These are phyloP conservation scores for Trachelus troglodyta DNA, from an alignment of 2,888 invertebrate genomes.

Conservation along the genomic window DNA sequence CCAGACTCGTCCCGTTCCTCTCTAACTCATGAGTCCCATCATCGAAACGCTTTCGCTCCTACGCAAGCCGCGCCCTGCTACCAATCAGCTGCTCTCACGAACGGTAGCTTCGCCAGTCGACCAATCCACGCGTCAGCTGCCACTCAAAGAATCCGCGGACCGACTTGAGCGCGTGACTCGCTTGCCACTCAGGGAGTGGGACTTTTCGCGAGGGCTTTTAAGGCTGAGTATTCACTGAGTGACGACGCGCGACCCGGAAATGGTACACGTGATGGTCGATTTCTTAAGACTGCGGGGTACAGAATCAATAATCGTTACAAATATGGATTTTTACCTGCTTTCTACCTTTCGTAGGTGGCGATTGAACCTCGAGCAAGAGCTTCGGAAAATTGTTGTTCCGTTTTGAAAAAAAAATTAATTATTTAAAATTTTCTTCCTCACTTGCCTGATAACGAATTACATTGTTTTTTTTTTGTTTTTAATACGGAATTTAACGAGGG, in stretches of 20 bases:
- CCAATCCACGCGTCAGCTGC: constrained; percentile 42
- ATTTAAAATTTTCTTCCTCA: not conserved
- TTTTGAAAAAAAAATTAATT: not conserved
- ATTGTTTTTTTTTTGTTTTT: not conserved
- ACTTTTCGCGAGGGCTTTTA: constrained; percentile 59
- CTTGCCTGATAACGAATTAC: not conserved
- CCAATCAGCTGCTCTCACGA: constrained; percentile 50
- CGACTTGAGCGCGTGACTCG: constrained; percentile 28
- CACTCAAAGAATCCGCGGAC: constrained; percentile 27
- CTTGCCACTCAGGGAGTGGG: constrained; percentile 46
- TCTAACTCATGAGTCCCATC: constrained; percentile 25
- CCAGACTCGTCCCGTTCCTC: constrained; percentile 35
- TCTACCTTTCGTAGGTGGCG: not conserved
- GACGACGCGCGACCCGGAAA: constrained; percentile 8
- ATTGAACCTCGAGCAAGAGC: not conserved
- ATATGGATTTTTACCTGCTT: not conserved
- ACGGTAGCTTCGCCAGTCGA: constrained; percentile 38
- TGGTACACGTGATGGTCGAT: not conserved
- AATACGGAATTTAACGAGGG: not conserved
- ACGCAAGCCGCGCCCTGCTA: constrained; percentile 50
- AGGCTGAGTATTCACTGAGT: constrained; percentile 20
- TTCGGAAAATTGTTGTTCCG: not conserved
- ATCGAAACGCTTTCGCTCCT: constrained; percentile 28
- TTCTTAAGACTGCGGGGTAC: not conserved
- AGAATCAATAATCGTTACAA: not conserved